Evolutionary conservation across 2,797 vertebrate species (phyloP), one percentile per base, ranked within the genome.

Genomic region (Geotria australis): DNA sequence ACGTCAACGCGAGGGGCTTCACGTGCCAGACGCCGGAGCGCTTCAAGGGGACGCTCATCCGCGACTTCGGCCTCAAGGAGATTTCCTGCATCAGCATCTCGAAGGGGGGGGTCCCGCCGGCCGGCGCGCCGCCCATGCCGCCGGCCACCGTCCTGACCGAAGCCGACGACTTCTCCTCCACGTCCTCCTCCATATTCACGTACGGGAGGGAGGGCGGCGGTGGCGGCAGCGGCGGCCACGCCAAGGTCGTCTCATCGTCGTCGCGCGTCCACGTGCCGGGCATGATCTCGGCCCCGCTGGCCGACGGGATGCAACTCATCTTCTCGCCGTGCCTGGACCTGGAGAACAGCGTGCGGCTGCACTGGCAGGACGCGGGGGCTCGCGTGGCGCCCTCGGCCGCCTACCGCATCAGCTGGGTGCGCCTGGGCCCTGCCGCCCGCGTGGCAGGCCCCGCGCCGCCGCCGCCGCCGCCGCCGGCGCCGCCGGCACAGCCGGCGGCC

Each of bases 1-100:
- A 83, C 67, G 85, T 99, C 65, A 99, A 95, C 2, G 89, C 94
- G 45, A 85, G 93, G 12, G 93, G 93, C 49, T 79, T 99, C 62
- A 99, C 96, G 89, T 99, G 93, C 70, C 91, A 99, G 69, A 85
- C 86, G 9, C 93, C 91, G 2, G 93, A 99, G 64, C 89, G 85
- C 63, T 89, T 99, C 46, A 85, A 91, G 63, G 93, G 93, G 46
- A 96, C 96, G 93, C 86, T 89, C 45, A 86, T 99, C 68, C 96
- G 96, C 73, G 93, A 99, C 70, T 75, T 99, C 57, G 82, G 76
- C 1, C 73, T 77, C 1, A 81, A 95, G 8, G 73, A 86, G 57
- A 95, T 99, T 71, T 85, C 83, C 62, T 99, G 93, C 69, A 74
- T 76, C 58, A 79, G 81, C 2, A 71, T 73, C 46, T 58, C 59